Conservation (phyloP, 2,113 vertebrate genomes). For the Gasterosteus aculeatus region DNA sequence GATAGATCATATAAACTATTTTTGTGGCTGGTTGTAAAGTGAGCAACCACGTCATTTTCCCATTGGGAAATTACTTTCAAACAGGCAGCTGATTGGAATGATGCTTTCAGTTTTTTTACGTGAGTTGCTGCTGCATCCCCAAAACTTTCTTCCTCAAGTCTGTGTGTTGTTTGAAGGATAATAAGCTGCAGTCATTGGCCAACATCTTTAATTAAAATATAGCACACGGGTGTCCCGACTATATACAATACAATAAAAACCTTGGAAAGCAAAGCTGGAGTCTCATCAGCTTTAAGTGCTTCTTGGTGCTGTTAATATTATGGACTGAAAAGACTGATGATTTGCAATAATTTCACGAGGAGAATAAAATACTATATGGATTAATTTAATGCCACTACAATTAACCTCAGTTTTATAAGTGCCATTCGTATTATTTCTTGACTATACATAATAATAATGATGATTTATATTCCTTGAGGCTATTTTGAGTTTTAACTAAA, state of each 20-base stretch:
- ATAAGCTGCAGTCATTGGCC: slow-evolving; percentile 11
- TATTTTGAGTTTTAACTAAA: slow-evolving; percentile 3
- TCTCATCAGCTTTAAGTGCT: slow-evolving; percentile 42
- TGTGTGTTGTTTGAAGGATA: slow-evolving; percentile 13
- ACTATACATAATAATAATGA: not conserved
- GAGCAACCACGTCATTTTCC: not conserved
- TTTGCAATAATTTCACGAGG: slow-evolving; percentile 25
- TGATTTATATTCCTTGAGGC: no score
- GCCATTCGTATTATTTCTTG: slow-evolving; percentile 12
- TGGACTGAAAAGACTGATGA: slow-evolving; percentile 12
- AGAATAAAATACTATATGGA: slow-evolving; percentile 36
- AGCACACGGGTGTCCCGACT: slow-evolving; percentile 11
- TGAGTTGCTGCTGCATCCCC: not conserved
- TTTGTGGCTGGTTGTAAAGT: slow-evolving; percentile 11
- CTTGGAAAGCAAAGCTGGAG: slow-evolving; percentile 34
- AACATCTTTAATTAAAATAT: slow-evolving; percentile 51
- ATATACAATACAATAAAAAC: slow-evolving; percentile 25
- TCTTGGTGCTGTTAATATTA: slow-evolving; percentile 30
- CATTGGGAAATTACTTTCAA: slow-evolving; percentile 11
- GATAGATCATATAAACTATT: slow-evolving; percentile 8
- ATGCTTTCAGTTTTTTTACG: not conserved
- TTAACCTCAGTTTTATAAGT: slow-evolving; percentile 45
- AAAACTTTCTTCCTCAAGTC: slow-evolving; percentile 6
- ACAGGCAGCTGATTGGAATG: slow-evolving; percentile 16
- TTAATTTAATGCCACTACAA: slow-evolving; percentile 30